Evolutionary conservation across 2,113 vertebrate species (phyloP).

Genomic region (Mustela nigripes): DNA sequence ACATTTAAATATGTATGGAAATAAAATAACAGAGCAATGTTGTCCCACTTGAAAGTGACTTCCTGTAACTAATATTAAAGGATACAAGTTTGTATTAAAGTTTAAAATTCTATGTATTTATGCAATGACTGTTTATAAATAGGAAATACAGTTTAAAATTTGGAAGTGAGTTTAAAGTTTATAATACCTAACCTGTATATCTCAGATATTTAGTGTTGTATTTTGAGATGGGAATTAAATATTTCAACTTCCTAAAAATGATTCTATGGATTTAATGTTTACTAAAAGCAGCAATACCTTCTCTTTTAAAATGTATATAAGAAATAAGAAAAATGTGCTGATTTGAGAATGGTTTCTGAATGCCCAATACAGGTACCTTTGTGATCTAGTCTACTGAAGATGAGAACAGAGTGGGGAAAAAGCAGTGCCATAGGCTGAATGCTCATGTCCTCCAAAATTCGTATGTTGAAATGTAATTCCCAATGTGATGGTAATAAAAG

Average conservation of each 20-base stretch:
- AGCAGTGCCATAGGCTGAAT: neutral
- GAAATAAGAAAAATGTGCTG: neutral
- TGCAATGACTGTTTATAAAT: neutral
- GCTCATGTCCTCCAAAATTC: neutral
- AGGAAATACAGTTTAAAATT: conserved; percentile 19
- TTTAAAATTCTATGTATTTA: neutral
- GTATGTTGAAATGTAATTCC: neutral
- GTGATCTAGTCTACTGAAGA: neutral
- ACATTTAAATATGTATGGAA: neutral
- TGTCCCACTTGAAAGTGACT: neutral
- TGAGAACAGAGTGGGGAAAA: neutral
- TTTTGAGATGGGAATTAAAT: conserved; percentile 13
- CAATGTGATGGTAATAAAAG: neutral
- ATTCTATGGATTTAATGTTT: conserved; percentile 12
- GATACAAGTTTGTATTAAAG: neutral
- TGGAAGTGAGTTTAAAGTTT: neutral
- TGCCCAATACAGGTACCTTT: neutral
- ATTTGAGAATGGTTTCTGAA: conserved; percentile 17
- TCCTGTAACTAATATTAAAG: neutral
- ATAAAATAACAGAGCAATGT: conserved; percentile 4
- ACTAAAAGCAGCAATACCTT: neutral
- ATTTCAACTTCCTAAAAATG: neutral
- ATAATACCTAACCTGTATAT: neutral
- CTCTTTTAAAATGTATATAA: neutral
- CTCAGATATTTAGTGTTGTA: conserved; percentile 18